Base-by-base conservation (phyloP, 2,888 invertebrate genomes). In the Iselma pallidipennis region DNA sequence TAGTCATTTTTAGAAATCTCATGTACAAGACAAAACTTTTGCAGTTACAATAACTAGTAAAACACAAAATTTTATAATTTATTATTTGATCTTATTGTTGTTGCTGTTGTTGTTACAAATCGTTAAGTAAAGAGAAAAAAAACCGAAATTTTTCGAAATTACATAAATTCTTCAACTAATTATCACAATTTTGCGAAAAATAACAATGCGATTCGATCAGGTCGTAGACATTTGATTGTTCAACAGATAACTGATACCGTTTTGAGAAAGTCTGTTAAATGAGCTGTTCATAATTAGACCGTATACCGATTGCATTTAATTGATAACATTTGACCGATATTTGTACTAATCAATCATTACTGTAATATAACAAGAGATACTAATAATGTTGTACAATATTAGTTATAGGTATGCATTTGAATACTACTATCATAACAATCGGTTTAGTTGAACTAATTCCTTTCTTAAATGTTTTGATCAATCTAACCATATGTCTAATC, bases 301-400 rank as follows among this genome's bases (percentile, higher is more conserved):
- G 42, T 42, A 42, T 42, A 42, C 21, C 19, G 19, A 21, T 21
- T 21, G 42, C 9, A 19, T 42, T 42, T 42, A 45, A 21, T 45
- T 45, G 45, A 45, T 23, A 45, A 45, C 45, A 45, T 23, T 45
- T 23, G 21, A 23, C 45, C 23, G 21, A 56, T 52, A 55, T 55
- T 56, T 56, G 60, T 48, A 31, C 49, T 45, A 55, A 55, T 55
- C 55, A 60, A 55, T 60, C 60, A 60, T 55, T 51, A 28, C 31
- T 26, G 49, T 21, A 16, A 45, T 59, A 25, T 21, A 33, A 26
- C 42, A 59, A 50, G 57, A 19, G 31, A 59, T 54, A 59, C n/a
- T 28, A 23, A 49, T 14, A 31, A 45, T 54, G 53, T 33, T 54
- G 53, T 33, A 1, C 23, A 45, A 45, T 23, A 45, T 45, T 45